Evolutionary conservation across 2,888 invertebrate species (phyloP).

Genomic region (Camponotus fellah): DNA sequence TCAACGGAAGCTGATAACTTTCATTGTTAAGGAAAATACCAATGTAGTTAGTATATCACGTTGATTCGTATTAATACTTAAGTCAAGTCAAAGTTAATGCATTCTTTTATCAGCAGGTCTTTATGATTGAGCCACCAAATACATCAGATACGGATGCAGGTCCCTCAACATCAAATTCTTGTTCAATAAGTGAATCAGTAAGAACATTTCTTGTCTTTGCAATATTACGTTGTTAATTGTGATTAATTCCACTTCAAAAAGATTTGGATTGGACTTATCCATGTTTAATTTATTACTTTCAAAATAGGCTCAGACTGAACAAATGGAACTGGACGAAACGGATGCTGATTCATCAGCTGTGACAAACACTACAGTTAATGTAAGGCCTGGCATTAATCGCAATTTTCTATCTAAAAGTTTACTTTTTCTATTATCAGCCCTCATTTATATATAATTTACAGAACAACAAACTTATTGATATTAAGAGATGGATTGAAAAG

Average conservation of each 20-base stretch:
- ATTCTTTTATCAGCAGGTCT: not conserved
- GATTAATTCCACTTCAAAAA: not conserved
- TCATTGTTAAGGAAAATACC: not conserved
- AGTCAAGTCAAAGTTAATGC: conserved; percentile 6
- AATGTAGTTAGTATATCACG: not conserved
- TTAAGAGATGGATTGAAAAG: conserved; percentile 3
- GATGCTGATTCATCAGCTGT: not conserved
- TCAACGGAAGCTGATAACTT: not conserved
- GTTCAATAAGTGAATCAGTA: not conserved
- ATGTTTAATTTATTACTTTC: conserved; percentile 7
- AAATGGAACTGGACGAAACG: not conserved
- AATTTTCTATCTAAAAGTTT: conserved; percentile 1
- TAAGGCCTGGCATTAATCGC: not conserved
- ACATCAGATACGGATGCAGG: not conserved
- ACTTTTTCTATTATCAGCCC: not conserved
- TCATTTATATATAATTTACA: not conserved
- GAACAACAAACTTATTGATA: not conserved
- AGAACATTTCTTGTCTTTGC: not conserved
- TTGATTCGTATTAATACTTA: not conserved
- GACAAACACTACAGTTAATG: not conserved
- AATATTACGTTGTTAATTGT: not conserved
- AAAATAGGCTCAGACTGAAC: not conserved
- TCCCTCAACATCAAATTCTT: not conserved
- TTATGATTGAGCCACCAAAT: not conserved
- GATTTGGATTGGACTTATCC: not conserved